Conservation (phyloP, 2,113 vertebrate species). For the Alexandromys fortis region DNA sequence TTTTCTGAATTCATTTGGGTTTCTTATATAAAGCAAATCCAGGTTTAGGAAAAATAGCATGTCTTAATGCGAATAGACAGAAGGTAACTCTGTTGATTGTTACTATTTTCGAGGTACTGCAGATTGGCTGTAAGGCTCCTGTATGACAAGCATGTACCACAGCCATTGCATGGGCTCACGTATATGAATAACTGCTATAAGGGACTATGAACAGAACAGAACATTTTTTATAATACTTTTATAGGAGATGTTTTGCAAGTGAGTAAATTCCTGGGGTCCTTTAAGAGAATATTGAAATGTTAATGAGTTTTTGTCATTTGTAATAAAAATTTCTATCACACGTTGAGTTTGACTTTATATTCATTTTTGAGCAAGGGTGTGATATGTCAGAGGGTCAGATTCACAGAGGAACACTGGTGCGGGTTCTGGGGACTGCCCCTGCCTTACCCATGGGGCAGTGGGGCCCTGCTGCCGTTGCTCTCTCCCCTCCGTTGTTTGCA, state of each 20-base stretch:
- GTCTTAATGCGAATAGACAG: not conserved
- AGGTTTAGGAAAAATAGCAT: not conserved
- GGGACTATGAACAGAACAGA: conserved; percentile 15
- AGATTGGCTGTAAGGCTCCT: not conserved
- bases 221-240: conserved; percentile 14
- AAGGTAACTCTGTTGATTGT: not conserved
- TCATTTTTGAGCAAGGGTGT: not conserved
- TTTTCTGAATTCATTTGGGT: conserved; percentile 28
- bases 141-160: no score
- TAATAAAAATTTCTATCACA: not conserved
- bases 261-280: not conserved
- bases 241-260: conserved; percentile 3
- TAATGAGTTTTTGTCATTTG: not conserved
- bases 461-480: not conserved
- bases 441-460: not conserved
- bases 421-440: not conserved
- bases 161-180: not conserved
- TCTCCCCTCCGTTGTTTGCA: not conserved
- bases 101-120: not conserved
- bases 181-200: conserved; percentile 1
- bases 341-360: not conserved
- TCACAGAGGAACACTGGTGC: not conserved
- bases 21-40: not conserved
- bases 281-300: conserved; percentile 18
- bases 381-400: not conserved